Evolutionary conservation across 2,888 invertebrate genomes (phyloP).

Genomic region (Campoplex nolae): DNA sequence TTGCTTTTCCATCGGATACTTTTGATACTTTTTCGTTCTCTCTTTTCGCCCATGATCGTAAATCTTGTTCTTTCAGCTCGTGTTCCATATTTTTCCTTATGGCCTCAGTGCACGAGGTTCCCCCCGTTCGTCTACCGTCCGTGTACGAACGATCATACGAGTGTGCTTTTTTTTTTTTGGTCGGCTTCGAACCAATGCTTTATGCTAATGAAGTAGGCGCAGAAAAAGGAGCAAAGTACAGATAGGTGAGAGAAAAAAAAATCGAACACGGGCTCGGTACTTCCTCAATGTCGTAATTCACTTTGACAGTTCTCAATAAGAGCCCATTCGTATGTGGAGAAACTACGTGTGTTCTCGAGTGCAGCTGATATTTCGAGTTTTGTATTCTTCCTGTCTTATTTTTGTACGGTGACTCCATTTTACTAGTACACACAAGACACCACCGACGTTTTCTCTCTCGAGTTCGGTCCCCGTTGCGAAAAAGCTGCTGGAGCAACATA

Average conservation of each 20-base stretch:
- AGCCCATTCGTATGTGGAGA: conserved; percentile 4
- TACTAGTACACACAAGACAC: not conserved
- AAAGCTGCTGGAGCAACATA: conserved; percentile 17
- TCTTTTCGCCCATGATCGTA: conserved; percentile 66
- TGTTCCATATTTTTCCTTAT: conserved; percentile 77
- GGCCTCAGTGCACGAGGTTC: conserved; percentile 48
- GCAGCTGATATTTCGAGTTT: conserved; percentile 33
- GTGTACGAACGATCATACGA: conserved; percentile 18
- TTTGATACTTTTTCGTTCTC: conserved; percentile 33
- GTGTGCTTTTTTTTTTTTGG: conserved; percentile 43
- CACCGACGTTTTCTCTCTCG: not conserved
- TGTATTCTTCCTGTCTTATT: conserved; percentile 24
- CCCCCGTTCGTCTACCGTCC: conserved; percentile 13
- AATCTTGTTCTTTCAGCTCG: conserved; percentile 76
- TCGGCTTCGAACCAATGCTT: conserved; percentile 32
- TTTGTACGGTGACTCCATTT: conserved; percentile 34
- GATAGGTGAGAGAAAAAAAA: conserved; percentile 37
- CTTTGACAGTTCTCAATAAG: conserved; percentile 50
- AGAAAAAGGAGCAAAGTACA: conserved; percentile 26
- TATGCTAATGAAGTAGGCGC: conserved; percentile 59
- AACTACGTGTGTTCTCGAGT: conserved; percentile 25
- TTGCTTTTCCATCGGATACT: conserved; percentile 30
- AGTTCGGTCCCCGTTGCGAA: conserved; percentile 36
- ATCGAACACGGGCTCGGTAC: conserved; percentile 21
- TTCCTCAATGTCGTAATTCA: conserved; percentile 55